Conservation (phyloP, 2,888 invertebrate species). For the Thecocarcelia acutangulata region DNA sequence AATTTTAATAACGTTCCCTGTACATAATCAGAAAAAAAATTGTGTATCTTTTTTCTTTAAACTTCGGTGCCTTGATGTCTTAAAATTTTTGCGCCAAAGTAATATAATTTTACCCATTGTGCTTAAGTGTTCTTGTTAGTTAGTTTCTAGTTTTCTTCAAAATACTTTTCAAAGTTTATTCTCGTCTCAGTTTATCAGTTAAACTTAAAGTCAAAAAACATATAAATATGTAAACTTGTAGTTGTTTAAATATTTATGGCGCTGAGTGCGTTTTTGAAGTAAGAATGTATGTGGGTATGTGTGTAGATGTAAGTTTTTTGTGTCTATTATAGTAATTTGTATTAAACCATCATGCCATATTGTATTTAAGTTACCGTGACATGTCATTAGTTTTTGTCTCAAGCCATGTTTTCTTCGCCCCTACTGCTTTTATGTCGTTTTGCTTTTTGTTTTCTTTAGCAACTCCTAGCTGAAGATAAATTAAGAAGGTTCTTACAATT, state of each 20-base stretch:
- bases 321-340: conserved; percentile 50
- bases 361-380: conserved; percentile 60
- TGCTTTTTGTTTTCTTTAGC: conserved; percentile 28
- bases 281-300: background rate
- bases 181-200: background rate
- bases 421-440: conserved; percentile 20
- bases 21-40: too few species aligned
- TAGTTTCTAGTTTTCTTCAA: conserved; percentile 12
- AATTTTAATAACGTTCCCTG: too few species aligned
- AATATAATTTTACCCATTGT: background rate
- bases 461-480: conserved; percentile 28
- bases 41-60: too few species aligned
- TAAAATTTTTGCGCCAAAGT: too few species aligned
- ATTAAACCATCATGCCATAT: conserved; percentile 54
- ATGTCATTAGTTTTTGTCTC: conserved; percentile 62
- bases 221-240: background rate
- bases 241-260: background rate
- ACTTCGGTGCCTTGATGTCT: too few species aligned
- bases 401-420: conserved; percentile 36
- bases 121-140: background rate
- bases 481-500: conserved; percentile 27
- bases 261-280: conserved; percentile 1
- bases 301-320: background rate
- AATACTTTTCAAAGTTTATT: background rate
- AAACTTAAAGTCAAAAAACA: background rate